These are phyloP conservation scores for Sinocyclocheilus anophthalmus DNA, from an alignment of 2,113 vertebrate genomes.

Conservation along the genomic window DNA sequence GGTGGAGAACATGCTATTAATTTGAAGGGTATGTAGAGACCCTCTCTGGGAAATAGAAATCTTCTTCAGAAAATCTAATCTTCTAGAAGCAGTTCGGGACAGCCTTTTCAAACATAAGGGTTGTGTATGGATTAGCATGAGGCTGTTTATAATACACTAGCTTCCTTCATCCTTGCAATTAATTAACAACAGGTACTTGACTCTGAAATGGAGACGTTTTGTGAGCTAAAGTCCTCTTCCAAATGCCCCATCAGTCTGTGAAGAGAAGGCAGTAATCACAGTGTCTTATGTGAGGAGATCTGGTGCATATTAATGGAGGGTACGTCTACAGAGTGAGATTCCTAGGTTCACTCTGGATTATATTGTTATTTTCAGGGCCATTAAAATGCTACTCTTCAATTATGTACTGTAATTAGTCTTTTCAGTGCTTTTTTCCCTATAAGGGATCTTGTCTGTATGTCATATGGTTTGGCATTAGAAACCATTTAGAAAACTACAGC, in stretches of 20 bases:
- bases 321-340: background rate
- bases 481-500: background rate
- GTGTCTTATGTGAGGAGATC: slow-evolving; percentile 6
- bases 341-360: background rate
- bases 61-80: slow-evolving; percentile 49
- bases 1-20: slow-evolving; percentile 53
- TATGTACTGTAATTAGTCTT: background rate
- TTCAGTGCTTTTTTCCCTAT: background rate
- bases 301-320: background rate
- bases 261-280: slow-evolving; percentile 15
- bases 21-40: slow-evolving; percentile 56
- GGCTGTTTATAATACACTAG: slow-evolving; percentile 36
- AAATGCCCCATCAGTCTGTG: background rate
- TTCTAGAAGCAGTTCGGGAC: slow-evolving; percentile 62
- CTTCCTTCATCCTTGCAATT: slow-evolving; percentile 26
- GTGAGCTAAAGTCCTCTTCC: slow-evolving; percentile 17
- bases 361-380: background rate
- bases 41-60: slow-evolving; percentile 61
- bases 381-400: background rate
- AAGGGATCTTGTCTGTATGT: background rate
- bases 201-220: slow-evolving; percentile 9
- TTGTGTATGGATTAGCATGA: slow-evolving; percentile 56
- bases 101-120: slow-evolving; percentile 51
- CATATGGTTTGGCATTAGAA: background rate
- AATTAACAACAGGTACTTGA: background rate